These are phyloP conservation scores for Acanthosepion lycidas DNA, from an alignment of 2,888 invertebrate genomes.

Conservation along the genomic window DNA sequence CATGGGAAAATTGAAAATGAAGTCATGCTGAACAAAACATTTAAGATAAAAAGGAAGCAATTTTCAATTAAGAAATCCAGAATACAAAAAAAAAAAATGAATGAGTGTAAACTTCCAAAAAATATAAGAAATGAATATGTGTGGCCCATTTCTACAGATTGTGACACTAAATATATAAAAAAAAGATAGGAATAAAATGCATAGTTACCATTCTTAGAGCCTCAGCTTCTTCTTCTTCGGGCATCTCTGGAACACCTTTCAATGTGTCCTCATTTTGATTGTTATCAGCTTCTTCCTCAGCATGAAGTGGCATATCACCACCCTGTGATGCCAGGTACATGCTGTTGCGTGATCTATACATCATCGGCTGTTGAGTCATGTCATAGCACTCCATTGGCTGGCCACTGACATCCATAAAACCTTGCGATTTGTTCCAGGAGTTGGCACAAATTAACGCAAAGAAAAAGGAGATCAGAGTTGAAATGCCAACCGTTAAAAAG, in stretches of 20 bases:
- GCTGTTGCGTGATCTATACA: conserved; percentile 61
- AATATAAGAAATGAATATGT: background rate
- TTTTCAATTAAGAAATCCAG: background rate
- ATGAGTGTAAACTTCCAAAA: background rate
- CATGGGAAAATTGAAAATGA: background rate
- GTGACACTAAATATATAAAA: conserved; percentile 39
- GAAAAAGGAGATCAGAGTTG: conserved; percentile 57
- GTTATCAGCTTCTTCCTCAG: conserved; percentile 55
- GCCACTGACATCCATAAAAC: conserved; percentile 53
- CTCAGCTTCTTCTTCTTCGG: conserved; percentile 62
- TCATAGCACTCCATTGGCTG: conserved; percentile 45
- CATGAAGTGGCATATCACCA: conserved; percentile 50
- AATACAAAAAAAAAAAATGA: background rate
- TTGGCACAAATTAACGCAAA: conserved; percentile 57
- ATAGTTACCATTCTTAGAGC: conserved; percentile 58
- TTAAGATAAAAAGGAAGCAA: background rate
- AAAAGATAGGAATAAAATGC: background rate
- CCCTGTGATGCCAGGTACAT: conserved; percentile 59
- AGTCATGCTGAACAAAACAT: background rate
- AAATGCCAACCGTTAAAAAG: conserved; percentile 56
- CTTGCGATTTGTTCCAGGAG: conserved; percentile 62
- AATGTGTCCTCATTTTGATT: conserved; percentile 60
- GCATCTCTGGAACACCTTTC: conserved; percentile 58
- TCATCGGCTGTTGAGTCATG: conserved; percentile 49
- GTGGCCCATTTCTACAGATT: background rate